Conservation (phyloP, 23 tunicate genomes). For the Botrylloides violaceus region DNA sequence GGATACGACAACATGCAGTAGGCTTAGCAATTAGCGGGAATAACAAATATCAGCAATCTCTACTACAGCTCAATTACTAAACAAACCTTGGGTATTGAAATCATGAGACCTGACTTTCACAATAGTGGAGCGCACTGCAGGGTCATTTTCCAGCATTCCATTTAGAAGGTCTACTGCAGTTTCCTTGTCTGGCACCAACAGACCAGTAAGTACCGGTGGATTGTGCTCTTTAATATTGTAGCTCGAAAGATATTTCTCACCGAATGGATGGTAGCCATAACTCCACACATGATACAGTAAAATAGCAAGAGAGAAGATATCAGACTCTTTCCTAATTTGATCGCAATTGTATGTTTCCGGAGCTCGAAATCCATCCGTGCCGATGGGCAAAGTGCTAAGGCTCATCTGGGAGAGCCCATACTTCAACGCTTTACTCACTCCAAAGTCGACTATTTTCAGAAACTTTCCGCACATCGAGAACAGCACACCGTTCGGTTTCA, state of each 20-base stretch:
- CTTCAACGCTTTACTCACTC: conserved; percentile 5
- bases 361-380: conserved; percentile 11
- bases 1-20: no score
- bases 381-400: conserved; percentile 2
- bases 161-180: background rate
- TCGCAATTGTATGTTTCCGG: conserved; percentile 14
- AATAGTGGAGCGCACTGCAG: background rate
- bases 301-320: background rate
- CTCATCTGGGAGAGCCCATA: background rate
- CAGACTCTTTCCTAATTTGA: background rate
- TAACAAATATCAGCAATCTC: background rate
- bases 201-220: background rate
- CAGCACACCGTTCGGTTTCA: background rate
- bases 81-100: background rate
- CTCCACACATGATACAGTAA: background rate
- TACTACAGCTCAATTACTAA: background rate
- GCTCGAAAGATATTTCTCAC: conserved; percentile 3
- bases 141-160: background rate
- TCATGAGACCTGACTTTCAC: background rate
- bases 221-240: conserved; percentile 10
- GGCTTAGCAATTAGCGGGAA: no score
- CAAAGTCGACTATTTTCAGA: conserved; percentile 10
- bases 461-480: conserved; percentile 1
- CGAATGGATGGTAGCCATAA: conserved; percentile 8
- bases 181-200: background rate